Percentiles rank a stretch among this genome's conserved stretches.
Evolutionary conservation across 2,888 invertebrate genomes (phyloP).

Genomic region (Odontocerum albicorne): DNA sequence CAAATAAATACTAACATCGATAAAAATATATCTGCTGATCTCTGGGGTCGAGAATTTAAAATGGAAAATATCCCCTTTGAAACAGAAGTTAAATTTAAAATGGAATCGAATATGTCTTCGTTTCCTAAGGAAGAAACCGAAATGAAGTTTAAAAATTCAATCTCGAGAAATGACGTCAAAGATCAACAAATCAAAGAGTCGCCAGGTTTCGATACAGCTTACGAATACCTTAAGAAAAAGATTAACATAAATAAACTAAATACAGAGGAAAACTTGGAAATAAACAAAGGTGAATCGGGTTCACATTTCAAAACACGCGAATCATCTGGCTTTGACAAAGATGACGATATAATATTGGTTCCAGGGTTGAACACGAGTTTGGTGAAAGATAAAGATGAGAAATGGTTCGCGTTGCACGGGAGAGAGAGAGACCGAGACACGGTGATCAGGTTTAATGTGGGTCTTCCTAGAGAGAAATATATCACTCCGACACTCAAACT

Average conservation of each 20-base stretch:
- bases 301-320: conserved; percentile 9
- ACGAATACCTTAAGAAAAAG: conserved; percentile 21
- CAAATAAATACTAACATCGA: not conserved
- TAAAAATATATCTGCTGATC: not conserved
- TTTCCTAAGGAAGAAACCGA: not conserved
- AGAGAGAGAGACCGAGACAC: conserved; percentile 45
- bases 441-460: conserved; percentile 53
- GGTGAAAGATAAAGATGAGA: conserved; percentile 27
- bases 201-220: conserved; percentile 1
- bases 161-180: not conserved
- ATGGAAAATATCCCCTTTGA: conserved; percentile 18
- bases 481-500: conserved; percentile 58
- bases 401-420: conserved; percentile 28
- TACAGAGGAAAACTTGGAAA: conserved; percentile 1
- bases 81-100: conserved; percentile 21
- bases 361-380: conserved; percentile 17
- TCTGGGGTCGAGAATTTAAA: not conserved
- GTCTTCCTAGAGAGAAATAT: conserved; percentile 54
- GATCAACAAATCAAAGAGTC: conserved; percentile 2
- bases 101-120: conserved; percentile 4
- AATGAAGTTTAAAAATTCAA: not conserved
- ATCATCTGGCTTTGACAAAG: conserved; percentile 8
- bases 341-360: conserved; percentile 4
- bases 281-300: conserved; percentile 8
- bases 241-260: conserved; percentile 1